Evolutionary conservation across 2,888 invertebrate species (phyloP), one percentile per base, ranked within the genome.

Genomic region (Rhodophaea formosa): DNA sequence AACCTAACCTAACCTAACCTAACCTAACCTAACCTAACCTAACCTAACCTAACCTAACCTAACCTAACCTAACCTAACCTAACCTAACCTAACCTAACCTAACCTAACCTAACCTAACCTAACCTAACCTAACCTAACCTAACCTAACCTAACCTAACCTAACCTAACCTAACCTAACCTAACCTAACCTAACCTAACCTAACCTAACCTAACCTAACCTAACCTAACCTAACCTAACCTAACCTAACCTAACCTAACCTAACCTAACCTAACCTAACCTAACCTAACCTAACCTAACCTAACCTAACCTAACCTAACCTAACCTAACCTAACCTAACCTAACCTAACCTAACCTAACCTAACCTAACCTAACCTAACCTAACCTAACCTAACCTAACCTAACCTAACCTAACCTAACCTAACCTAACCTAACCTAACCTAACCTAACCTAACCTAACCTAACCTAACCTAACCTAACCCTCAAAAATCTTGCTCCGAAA

Each of bases 381-480:
- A 46, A 46, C 46, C 46, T 46, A 46, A 46, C 46, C 46, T 46
- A 46, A 46, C 46, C 46, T 46, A 46, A 46, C 46, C 51, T 51
- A 51, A 51, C 51, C 51, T 51, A 51, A 51, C 51, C 51, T 51
- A 51, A 51, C 51, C 51, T 51, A 51, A 51, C 51, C 51, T 51
- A 51, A 51, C 51, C 51, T 51, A 51, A 51, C 51, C 51, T 51
- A 51, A 51, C 51, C 51, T 51, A 51, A 51, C 51, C 51, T 51
- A 51, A 51, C 51, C 51, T 51, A 51, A 51, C 51, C 51, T 51
- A 51, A 51, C 51, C 51, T 51, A 51, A 51, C 51, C 51, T 51
- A 51, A 51, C 51, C 51, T 51, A 52, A 39, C 63, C 64, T 63
- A 63, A 61, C 63, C 61, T 59, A 63, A 61, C 63, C 61, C 61